Evolutionary conservation across 2,888 invertebrate genomes (phyloP).

Genomic region (Campopleginae sp.): DNA sequence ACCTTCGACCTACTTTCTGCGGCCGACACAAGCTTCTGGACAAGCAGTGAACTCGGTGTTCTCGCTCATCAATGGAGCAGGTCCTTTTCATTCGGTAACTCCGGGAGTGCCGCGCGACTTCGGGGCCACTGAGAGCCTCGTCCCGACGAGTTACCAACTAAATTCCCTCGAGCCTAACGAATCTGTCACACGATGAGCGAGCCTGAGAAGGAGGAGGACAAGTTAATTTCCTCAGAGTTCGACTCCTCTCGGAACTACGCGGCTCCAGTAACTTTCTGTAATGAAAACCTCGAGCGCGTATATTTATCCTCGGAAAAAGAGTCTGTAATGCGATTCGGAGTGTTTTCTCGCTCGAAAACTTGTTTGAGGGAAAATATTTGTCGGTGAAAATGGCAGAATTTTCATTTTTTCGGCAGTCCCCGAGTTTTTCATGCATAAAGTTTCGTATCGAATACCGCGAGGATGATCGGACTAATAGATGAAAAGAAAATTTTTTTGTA

Average conservation of each 20-base stretch:
- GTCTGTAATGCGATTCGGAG: neutral
- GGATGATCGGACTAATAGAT: too few species aligned
- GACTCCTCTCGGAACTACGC: neutral
- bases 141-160: conserved; percentile 13
- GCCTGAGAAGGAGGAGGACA: neutral
- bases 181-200: conserved; percentile 1
- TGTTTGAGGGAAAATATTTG: neutral
- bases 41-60: conserved; percentile 27
- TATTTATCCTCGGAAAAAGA: neutral
- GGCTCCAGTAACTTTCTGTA: conserved; percentile 7
- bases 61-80: conserved; percentile 58
- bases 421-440: conserved; percentile 12
- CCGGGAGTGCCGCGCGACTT: neutral
- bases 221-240: neutral
- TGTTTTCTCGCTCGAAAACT: neutral
- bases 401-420: conserved; percentile 1
- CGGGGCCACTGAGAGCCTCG: neutral
- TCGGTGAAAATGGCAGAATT: conserved; percentile 28
- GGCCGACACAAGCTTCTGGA: conserved; percentile 17
- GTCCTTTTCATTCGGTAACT: conserved; percentile 33
- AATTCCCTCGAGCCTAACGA: conserved; percentile 23
- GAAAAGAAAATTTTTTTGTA: too few species aligned
- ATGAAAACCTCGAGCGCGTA: conserved; percentile 17
- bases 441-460: neutral
- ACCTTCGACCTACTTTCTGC: conserved; percentile 63